phyloP scores from a whole-genome alignment of 35 echinoderm and acorn worm species.

The Heliocidaris tuberculata region DNA sequence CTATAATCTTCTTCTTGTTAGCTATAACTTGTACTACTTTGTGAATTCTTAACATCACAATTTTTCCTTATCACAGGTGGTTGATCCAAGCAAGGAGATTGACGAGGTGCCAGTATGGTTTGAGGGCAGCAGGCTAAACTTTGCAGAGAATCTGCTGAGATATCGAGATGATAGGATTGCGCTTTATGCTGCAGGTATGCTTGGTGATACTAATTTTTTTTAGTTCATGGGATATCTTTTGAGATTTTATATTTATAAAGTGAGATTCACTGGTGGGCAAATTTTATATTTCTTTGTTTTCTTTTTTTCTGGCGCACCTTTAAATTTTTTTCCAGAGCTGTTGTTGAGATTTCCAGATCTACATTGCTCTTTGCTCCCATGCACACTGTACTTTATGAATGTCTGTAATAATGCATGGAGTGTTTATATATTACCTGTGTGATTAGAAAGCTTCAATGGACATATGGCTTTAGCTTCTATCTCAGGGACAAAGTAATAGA shows the following conservation, averaged over 20 bases:
- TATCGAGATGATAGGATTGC: conserved; percentile 85
- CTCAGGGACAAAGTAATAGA: no score
- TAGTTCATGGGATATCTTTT: neutral
- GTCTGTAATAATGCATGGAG: no score
- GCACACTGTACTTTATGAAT: no score
- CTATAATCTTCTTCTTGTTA: no score
- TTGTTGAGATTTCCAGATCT: no score
- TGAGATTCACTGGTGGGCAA: neutral
- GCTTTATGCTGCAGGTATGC: conserved; percentile 83
- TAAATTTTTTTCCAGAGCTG: no score
- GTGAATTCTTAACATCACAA: no score
- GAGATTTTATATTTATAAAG: neutral
- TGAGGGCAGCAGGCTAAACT: conserved; percentile 82
- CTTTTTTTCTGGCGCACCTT: no score
- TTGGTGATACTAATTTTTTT: neutral
- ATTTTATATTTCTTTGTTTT: neutral
- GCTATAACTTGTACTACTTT: neutral
- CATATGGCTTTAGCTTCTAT: no score
- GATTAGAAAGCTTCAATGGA: no score
- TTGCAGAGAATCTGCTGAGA: conserved; percentile 90
- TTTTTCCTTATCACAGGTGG: conserved; percentile 59
- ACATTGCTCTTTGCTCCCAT: no score
- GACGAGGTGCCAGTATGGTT: conserved; percentile 92
- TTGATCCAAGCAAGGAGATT: conserved; percentile 77
- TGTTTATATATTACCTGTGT: no score